These are phyloP conservation scores for Gambusia affinis DNA, from an alignment of 2,113 vertebrate species.

Conservation along the genomic window DNA sequence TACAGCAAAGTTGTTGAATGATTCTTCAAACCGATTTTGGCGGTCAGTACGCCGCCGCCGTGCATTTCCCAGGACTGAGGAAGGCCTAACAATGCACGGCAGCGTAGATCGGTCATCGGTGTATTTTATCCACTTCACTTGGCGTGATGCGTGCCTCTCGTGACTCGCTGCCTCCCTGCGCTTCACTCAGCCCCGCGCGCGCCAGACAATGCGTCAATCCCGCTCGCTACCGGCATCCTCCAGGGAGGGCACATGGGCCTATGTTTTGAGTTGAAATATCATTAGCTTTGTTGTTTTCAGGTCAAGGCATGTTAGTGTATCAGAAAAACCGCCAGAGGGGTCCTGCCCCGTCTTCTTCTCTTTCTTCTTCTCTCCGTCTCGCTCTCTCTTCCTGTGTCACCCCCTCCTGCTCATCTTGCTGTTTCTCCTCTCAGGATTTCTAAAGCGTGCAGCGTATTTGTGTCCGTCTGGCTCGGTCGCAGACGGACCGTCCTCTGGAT, in stretches of 20 bases:
- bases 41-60: conserved; percentile 30
- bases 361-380: conserved; percentile 13
- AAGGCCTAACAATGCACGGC: conserved; percentile 65
- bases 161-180: conserved; percentile 75
- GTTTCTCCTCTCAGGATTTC: conserved; percentile 38
- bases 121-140: conserved; percentile 76
- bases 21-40: background rate
- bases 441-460: conserved; percentile 4
- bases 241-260: conserved; percentile 55
- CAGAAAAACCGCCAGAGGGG: conserved; percentile 64
- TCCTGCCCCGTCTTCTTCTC: conserved; percentile 26
- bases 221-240: conserved; percentile 58
- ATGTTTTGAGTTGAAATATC: conserved; percentile 73
- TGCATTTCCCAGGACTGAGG: conserved; percentile 39
- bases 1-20: conserved; percentile 12
- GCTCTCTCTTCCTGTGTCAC: background rate
- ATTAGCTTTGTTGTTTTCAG: conserved; percentile 80
- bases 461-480: background rate
- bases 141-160: conserved; percentile 76
- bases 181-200: conserved; percentile 64
- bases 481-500: background rate
- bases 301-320: conserved; percentile 75
- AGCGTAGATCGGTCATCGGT: conserved; percentile 71
- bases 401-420: conserved; percentile 34
- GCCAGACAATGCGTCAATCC: conserved; percentile 71